phyloP scores from a whole-genome alignment of 2,888 invertebrate species.

The Andrena praecox region DNA sequence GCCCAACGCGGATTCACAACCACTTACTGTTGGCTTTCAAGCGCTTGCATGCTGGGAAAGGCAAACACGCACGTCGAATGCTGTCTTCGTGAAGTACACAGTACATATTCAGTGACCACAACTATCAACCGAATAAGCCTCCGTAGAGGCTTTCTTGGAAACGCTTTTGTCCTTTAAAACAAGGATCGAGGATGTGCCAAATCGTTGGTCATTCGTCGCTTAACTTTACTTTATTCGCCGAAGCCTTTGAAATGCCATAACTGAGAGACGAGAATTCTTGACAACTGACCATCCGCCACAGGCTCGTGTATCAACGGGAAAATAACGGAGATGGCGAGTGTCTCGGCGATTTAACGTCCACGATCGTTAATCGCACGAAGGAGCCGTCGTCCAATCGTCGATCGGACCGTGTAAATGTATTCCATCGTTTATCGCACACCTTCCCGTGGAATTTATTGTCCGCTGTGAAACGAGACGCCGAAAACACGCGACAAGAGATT shows the following conservation, averaged over 20 bases:
- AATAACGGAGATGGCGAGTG: slow-evolving; percentile 69
- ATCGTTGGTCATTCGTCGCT: slow-evolving; percentile 23
- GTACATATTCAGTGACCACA: not conserved
- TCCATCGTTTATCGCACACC: slow-evolving; percentile 30
- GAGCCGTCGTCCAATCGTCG: slow-evolving; percentile 47
- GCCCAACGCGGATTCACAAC: not conserved
- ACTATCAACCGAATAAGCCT: slow-evolving; percentile 25
- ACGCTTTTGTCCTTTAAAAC: no score
- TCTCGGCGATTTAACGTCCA: slow-evolving; percentile 68
- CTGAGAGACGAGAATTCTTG: slow-evolving; percentile 71
- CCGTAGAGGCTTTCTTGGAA: no score
- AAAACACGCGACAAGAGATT: not conserved
- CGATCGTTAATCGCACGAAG: slow-evolving; percentile 68
- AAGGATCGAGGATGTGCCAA: not conserved
- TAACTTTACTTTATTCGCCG: slow-evolving; percentile 51
- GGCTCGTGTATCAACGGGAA: slow-evolving; percentile 74
- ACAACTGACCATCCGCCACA: slow-evolving; percentile 75
- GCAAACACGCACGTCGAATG: not conserved
- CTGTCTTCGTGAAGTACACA: not conserved
- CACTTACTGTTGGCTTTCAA: not conserved
- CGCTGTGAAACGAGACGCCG: not conserved
- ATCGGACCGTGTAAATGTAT: slow-evolving; percentile 50
- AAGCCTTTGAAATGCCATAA: slow-evolving; percentile 73
- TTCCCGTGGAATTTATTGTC: slow-evolving; percentile 16
- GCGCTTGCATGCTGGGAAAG: not conserved